Conservation (phyloP, 2,797 vertebrate genomes). For the Sebastes cheni region DNA sequence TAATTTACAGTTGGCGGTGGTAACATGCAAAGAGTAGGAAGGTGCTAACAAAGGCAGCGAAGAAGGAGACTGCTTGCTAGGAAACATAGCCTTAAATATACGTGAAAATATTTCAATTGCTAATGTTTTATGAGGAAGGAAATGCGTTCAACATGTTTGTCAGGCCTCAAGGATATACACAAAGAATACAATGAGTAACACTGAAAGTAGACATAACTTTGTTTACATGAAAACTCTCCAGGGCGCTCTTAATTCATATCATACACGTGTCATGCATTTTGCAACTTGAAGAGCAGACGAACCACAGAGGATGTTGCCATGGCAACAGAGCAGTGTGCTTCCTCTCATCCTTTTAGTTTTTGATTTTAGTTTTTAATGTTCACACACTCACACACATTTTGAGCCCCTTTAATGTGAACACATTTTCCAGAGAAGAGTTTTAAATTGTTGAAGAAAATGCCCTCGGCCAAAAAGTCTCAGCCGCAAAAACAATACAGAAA, state of each 20-base stretch:
- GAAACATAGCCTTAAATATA: background rate
- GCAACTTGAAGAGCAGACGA: background rate
- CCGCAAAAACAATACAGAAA: constrained; percentile 25
- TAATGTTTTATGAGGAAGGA: background rate
- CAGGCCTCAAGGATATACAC: background rate
- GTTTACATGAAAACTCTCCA: background rate
- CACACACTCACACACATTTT: background rate
- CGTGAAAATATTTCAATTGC: background rate
- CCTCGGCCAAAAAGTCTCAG: constrained; percentile 19
- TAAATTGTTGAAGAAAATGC: background rate
- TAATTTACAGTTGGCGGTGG: background rate
- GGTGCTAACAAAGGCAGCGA: background rate
- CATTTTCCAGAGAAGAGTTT: constrained; percentile 10
- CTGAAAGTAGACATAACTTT: background rate
- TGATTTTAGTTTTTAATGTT: background rate
- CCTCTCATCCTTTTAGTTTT: constrained; percentile 7
- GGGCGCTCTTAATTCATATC: background rate
- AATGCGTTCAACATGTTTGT: background rate
- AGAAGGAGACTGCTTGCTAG: background rate
- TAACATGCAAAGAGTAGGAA: background rate
- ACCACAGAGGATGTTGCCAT: constrained; percentile 8
- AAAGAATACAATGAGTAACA: background rate
- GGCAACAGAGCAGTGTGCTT: background rate
- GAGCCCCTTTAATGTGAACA: background rate
- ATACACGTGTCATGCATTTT: background rate